These are phyloP conservation scores for Cyprinodon diabolis DNA, from an alignment of 2,797 vertebrate species.

Conservation along the genomic window DNA sequence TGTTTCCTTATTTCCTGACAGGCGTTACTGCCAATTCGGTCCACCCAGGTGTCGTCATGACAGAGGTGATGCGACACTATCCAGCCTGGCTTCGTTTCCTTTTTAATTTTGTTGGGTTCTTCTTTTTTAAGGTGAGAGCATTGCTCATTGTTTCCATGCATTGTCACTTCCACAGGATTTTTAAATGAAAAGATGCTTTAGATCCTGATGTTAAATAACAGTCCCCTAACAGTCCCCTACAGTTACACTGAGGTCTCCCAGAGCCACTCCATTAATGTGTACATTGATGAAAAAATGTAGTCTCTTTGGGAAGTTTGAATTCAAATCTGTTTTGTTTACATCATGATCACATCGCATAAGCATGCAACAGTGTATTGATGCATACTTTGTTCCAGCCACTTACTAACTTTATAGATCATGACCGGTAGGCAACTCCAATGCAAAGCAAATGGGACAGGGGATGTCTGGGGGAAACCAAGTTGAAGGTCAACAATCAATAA, in stretches of 20 bases:
- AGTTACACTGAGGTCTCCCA: neutral
- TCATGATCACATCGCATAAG: neutral
- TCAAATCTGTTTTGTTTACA: neutral
- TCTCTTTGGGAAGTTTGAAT: neutral
- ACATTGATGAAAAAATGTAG: neutral
- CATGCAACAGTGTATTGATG: neutral
- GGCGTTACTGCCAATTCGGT: constrained; percentile 86
- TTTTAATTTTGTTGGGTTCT: constrained; percentile 79
- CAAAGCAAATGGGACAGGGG: too few species aligned
- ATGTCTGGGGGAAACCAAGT: neutral
- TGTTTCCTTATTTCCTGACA: constrained; percentile 40
- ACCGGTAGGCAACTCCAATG: neutral
- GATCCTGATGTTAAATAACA: neutral
- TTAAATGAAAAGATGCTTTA: neutral
- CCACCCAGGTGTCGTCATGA: constrained; percentile 85
- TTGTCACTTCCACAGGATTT: neutral
- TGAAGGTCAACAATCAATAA: constrained; percentile 9
- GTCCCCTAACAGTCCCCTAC: neutral
- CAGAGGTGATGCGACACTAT: constrained; percentile 81
- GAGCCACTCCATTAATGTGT: neutral
- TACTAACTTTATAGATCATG: neutral
- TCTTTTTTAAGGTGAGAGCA: constrained; percentile 87
- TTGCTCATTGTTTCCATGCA: neutral
- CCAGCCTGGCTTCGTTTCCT: constrained; percentile 25
- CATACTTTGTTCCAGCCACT: neutral